Percentiles rank a stretch among this genome's conserved stretches.
These are phyloP conservation scores for Noctua comes DNA, from an alignment of 2,888 invertebrate species.

Conservation along the genomic window DNA sequence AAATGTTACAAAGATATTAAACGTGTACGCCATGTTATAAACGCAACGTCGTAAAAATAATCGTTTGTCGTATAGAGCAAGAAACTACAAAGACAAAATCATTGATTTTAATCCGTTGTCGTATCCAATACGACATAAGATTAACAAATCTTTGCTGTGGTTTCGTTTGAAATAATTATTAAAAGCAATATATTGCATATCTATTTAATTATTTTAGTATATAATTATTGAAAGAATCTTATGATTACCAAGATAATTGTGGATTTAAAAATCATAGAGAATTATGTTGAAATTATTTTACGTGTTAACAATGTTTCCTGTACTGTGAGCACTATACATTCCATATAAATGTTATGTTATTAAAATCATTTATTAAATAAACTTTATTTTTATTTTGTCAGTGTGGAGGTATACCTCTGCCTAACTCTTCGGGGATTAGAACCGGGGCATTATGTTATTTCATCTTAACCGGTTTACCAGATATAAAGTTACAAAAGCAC, in stretches of 20 bases:
- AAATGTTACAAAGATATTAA: slow-evolving; percentile 23
- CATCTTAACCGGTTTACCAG: too few species aligned
- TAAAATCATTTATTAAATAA: slow-evolving; percentile 63
- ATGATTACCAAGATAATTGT: slow-evolving; percentile 49
- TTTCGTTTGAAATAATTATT: slow-evolving; percentile 48
- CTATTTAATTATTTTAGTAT: slow-evolving; percentile 57
- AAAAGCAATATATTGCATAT: slow-evolving; percentile 67
- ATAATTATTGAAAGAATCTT: slow-evolving; percentile 45
- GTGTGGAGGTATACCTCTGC: too few species aligned
- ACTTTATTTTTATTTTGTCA: slow-evolving; percentile 17
- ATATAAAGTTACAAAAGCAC: too few species aligned
- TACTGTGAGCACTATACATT: slow-evolving; percentile 60
- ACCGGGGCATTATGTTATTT: too few species aligned
- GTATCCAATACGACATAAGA: slow-evolving; percentile 35
- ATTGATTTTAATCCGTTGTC: slow-evolving; percentile 32
- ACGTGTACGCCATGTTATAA: slow-evolving; percentile 16
- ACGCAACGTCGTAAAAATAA: slow-evolving; percentile 21
- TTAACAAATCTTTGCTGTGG: slow-evolving; percentile 32
- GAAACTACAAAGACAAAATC: neutral
- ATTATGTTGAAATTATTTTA: slow-evolving; percentile 50
- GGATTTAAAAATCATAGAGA: slow-evolving; percentile 46
- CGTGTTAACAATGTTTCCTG: slow-evolving; percentile 43
- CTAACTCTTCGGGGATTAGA: too few species aligned
- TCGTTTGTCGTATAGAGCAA: slow-evolving; percentile 5
- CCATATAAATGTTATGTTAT: slow-evolving; percentile 64